Percentiles rank a stretch among this genome's conserved stretches.
Evolutionary conservation across 2,113 vertebrate species (phyloP).

Genomic region (Hyperopisus bebe): DNA sequence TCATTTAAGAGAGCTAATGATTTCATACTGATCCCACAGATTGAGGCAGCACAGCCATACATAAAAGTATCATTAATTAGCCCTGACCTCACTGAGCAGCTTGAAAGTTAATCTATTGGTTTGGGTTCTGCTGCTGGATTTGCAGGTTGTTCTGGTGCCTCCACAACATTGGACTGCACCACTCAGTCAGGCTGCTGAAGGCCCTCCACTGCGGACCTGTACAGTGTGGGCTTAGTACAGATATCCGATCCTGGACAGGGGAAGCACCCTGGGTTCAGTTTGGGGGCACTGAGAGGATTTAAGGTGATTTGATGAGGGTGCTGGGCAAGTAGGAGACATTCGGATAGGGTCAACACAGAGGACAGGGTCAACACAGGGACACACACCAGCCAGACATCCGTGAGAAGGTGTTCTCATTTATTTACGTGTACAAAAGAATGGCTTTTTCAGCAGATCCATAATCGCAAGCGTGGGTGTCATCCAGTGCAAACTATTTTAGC

Average conservation of each 20-base stretch:
- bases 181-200: constrained; percentile 67
- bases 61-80: not conserved
- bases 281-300: not conserved
- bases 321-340: not conserved
- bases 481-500: not conserved
- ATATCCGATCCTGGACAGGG: not conserved
- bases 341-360: not conserved
- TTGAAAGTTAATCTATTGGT: constrained; percentile 81
- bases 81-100: constrained; percentile 77
- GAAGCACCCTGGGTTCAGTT: not conserved
- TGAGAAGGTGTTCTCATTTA: not conserved
- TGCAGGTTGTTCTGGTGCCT: constrained; percentile 72
- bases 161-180: constrained; percentile 92
- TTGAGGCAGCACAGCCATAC: not conserved
- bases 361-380: not conserved
- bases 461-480: not conserved
- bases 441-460: not conserved
- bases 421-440: not conserved
- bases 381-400: not conserved
- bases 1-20: not conserved
- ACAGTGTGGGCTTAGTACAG: not conserved
- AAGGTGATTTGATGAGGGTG: not conserved
- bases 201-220: not conserved
- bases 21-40: not conserved
- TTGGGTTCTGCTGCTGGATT: constrained; percentile 60